Base-by-base conservation (phyloP, 1,140 invertebrate genomes). In the Drosophila equinoxialis region DNA sequence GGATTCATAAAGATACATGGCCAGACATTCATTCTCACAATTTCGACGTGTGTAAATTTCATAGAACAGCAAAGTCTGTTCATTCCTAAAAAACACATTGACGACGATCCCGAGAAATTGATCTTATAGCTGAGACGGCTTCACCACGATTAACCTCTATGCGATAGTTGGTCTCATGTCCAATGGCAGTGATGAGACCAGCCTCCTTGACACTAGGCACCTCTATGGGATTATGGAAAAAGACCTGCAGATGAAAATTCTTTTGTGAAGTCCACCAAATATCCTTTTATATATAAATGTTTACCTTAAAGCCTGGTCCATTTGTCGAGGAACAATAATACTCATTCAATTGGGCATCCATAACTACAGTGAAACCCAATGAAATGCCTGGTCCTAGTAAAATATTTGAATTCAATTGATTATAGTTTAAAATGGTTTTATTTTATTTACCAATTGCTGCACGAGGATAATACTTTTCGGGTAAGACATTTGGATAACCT, bases 281-380 rank as follows among this genome's bases (percentile, higher is more conserved):
- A 11, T 51, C 8, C 17, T 6, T 37, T 37, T 37, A 6, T 8
- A 35, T 13, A 45, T n/a, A 6, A 5, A n/a, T 2, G n/a, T 23
- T 14, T 3, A 96, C 95, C 93, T 96, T 96, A 79, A 96, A 96
- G 4, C 96, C 96, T n/a, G 94, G 93, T 72, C 96, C 96, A 74
- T 94, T 95, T 0, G 96, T 95, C 0, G 95, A 95, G 3, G 96
- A 96, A 71, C 96, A 97, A 84, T 95, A 96, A 84, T 97, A 97
- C 75, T 96, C 94, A 7, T 94, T 93, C 0, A 95, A 62, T 65
- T 96, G 94, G 1, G 95, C 95, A 92, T 97, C 95, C 6, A 96
- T 81, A 1, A 96, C 93, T 10, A 96, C 80, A 6, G 94, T 95
- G 41, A 97, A 90, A 0, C 96, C 96, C 48, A 96, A 93, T 74